Evolutionary conservation across 2,797 vertebrate species (phyloP).

Genomic region (Dryobates pubescens): DNA sequence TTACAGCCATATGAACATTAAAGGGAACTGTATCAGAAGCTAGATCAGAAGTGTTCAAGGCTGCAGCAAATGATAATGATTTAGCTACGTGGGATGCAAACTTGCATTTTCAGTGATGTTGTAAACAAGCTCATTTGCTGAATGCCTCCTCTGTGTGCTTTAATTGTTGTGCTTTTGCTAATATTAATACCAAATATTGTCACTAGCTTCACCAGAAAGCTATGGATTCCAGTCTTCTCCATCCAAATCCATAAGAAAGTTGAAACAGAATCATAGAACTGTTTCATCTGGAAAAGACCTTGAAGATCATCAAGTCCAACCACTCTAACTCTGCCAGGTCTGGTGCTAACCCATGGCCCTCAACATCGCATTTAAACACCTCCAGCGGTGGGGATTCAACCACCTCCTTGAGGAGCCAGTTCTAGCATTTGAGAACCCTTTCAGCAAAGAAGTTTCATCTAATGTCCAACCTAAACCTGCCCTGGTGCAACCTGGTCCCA

Average conservation of each 20-base stretch:
- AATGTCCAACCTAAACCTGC: too few species aligned
- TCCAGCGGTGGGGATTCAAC: too few species aligned
- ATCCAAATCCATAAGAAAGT: neutral
- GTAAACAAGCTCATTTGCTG: constrained; percentile 10
- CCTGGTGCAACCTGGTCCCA: too few species aligned
- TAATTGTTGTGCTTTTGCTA: neutral
- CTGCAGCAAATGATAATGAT: constrained; percentile 54
- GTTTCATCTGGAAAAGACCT: too few species aligned
- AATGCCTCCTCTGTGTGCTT: constrained; percentile 29
- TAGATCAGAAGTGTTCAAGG: constrained; percentile 36
- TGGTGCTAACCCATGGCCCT: too few species aligned
- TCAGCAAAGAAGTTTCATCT: too few species aligned
- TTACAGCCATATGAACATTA: constrained; percentile 25
- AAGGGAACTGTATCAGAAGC: neutral
- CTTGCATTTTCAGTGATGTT: constrained; percentile 50
- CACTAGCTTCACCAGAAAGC: neutral
- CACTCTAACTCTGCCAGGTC: too few species aligned
- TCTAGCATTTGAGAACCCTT: too few species aligned
- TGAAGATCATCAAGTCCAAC: too few species aligned
- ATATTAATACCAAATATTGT: neutral
- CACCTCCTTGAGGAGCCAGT: too few species aligned
- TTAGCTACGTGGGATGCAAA: constrained; percentile 11
- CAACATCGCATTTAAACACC: too few species aligned
- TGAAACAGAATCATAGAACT: neutral
- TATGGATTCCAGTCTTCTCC: neutral